Evolutionary conservation across 1,140 invertebrate genomes (phyloP).

Genomic region (Drepana arcuata): DNA sequence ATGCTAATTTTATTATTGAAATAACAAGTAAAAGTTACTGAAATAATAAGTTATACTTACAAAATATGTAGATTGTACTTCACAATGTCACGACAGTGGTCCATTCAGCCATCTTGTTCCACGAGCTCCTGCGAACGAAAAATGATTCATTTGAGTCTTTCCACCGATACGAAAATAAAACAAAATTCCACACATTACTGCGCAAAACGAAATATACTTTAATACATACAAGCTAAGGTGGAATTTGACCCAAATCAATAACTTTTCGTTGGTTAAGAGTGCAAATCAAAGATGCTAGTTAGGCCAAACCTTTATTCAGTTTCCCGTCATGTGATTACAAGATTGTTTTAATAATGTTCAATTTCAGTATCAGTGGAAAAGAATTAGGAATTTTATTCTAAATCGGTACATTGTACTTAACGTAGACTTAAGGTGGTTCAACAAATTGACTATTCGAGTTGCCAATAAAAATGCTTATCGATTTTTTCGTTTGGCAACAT

Average conservation of each 20-base stretch:
- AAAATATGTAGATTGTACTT: background rate
- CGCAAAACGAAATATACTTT: constrained; percentile 8
- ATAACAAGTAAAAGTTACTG: background rate
- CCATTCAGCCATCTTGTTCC: constrained; percentile 6
- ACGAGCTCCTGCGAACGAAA: constrained; percentile 47
- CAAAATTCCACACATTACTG: too few relatives aligned
- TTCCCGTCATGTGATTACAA: too few relatives aligned
- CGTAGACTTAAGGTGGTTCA: too few relatives aligned
- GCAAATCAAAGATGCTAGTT: background rate
- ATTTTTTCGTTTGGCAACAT: too few relatives aligned
- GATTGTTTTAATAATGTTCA: too few relatives aligned
- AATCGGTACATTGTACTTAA: too few relatives aligned
- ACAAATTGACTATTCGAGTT: too few relatives aligned
- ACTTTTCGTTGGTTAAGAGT: constrained; percentile 18
- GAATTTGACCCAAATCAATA: constrained; percentile 57
- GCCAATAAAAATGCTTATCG: too few relatives aligned
- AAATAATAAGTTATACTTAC: background rate
- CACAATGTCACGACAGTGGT: constrained; percentile 5
- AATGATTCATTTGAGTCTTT: constrained; percentile 46
- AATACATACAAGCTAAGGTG: constrained; percentile 24
- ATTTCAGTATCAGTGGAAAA: too few relatives aligned
- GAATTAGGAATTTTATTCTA: too few relatives aligned
- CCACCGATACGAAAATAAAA: too few relatives aligned
- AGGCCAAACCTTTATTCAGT: background rate
- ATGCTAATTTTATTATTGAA: background rate